Percentiles rank a stretch among this genome's conserved stretches.
These are phyloP conservation scores for Microcaecilia unicolor DNA, from an alignment of 2,797 vertebrate species.

Conservation along the genomic window DNA sequence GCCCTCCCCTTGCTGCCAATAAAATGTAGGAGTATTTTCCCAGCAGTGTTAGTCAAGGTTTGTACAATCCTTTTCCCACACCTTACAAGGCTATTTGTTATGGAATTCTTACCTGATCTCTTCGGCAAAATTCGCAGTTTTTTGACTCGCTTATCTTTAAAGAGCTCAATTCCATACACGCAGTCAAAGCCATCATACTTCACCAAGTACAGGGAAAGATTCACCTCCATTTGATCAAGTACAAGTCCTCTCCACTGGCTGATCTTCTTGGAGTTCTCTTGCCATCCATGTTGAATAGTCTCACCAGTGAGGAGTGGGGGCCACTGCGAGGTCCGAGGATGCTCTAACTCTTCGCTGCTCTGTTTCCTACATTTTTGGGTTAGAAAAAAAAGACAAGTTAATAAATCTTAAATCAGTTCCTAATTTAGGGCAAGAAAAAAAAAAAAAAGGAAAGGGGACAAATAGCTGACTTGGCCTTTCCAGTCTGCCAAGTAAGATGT, in stretches of 20 bases:
- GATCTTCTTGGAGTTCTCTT: constrained; percentile 66
- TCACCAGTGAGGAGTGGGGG: constrained; percentile 60
- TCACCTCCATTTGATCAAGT: constrained; percentile 62
- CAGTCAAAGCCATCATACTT: constrained; percentile 75
- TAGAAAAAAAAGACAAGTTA: too few species aligned
- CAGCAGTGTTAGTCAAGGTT: too few species aligned
- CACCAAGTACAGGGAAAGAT: constrained; percentile 67
- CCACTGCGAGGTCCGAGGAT: constrained; percentile 59
- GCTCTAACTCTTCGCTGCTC: constrained; percentile 68
- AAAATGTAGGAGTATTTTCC: too few species aligned
- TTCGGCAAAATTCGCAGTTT: constrained; percentile 61
- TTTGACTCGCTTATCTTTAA: constrained; percentile 66
- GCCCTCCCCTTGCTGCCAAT: too few species aligned
- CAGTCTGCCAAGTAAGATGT: too few species aligned
- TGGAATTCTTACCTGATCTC: constrained; percentile 70
- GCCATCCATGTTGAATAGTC: constrained; percentile 72
- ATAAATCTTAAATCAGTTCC: too few species aligned
- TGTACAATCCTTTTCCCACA: too few species aligned
- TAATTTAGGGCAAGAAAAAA: too few species aligned
- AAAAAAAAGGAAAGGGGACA: too few species aligned
- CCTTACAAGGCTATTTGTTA: too few species aligned
- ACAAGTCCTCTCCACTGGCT: constrained; percentile 70
- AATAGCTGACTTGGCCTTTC: too few species aligned
- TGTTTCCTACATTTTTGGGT: constrained; percentile 73
- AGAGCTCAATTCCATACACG: constrained; percentile 71